These are phyloP conservation scores for Clunio marinus DNA, from an alignment of 2,888 invertebrate species.

Conservation along the genomic window DNA sequence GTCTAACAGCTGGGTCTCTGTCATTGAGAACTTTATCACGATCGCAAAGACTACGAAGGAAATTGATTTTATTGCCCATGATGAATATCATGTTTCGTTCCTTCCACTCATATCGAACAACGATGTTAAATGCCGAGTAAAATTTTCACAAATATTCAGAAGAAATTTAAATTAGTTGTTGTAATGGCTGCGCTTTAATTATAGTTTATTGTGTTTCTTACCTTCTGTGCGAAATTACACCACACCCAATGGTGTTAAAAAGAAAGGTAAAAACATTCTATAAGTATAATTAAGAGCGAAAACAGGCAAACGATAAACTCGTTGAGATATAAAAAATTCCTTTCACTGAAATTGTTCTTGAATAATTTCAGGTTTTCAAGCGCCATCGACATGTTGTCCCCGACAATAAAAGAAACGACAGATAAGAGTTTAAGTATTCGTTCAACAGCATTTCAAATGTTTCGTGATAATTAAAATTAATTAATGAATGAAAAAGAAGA, in stretches of 20 bases:
- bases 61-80: constrained; percentile 3
- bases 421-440: too few species aligned
- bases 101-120: not conserved
- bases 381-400: too few species aligned
- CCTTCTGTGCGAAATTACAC: too few species aligned
- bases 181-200: constrained; percentile 13
- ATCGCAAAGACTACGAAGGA: not conserved
- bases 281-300: too few species aligned
- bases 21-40: not conserved
- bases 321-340: too few species aligned
- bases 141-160: constrained; percentile 20
- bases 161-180: constrained; percentile 21
- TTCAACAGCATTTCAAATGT: too few species aligned
- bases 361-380: too few species aligned
- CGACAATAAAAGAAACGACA: too few species aligned
- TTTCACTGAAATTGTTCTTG: too few species aligned
- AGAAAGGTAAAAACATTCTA: too few species aligned
- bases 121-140: not conserved
- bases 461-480: constrained; percentile 8
- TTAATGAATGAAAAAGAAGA: not conserved
- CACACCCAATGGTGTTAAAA: too few species aligned
- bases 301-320: too few species aligned
- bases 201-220: not conserved
- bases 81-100: not conserved
- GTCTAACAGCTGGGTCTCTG: not conserved